phyloP scores from a whole-genome alignment of 1,140 invertebrate species.

The Solenopsis fugax region DNA sequence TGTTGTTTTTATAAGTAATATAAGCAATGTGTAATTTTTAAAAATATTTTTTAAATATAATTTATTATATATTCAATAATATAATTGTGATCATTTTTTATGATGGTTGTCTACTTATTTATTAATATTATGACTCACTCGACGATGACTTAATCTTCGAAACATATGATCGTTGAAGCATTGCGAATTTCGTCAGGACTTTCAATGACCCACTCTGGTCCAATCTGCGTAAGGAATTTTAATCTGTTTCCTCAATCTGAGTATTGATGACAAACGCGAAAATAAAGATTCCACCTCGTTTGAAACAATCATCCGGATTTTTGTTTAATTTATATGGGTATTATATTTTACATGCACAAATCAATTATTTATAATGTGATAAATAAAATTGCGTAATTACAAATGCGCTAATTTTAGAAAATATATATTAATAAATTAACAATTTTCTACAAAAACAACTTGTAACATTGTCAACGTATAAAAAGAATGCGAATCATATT shows the following conservation, averaged over 20 bases:
- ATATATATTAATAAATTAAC: not conserved
- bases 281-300: not conserved
- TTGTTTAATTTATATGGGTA: not conserved
- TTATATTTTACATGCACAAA: not conserved
- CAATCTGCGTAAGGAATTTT: constrained; percentile 1
- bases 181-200: not conserved
- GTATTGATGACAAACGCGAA: not conserved
- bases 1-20: no score
- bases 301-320: not conserved
- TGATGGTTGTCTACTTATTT: no score
- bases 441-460: not conserved
- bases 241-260: not conserved
- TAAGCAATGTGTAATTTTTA: no score
- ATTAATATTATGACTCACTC: constrained; percentile 16
- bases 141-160: constrained; percentile 26
- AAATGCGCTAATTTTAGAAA: not conserved
- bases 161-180: not conserved
- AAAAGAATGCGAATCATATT: not conserved
- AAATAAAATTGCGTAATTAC: not conserved
- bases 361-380: not conserved
- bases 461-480: not conserved
- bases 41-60: no score
- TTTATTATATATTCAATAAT: no score
- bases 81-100: no score
- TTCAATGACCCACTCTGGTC: constrained; percentile 13